Evolutionary conservation across 2,888 invertebrate genomes (phyloP).

Genomic region (Cosmorhoe ocellata): DNA sequence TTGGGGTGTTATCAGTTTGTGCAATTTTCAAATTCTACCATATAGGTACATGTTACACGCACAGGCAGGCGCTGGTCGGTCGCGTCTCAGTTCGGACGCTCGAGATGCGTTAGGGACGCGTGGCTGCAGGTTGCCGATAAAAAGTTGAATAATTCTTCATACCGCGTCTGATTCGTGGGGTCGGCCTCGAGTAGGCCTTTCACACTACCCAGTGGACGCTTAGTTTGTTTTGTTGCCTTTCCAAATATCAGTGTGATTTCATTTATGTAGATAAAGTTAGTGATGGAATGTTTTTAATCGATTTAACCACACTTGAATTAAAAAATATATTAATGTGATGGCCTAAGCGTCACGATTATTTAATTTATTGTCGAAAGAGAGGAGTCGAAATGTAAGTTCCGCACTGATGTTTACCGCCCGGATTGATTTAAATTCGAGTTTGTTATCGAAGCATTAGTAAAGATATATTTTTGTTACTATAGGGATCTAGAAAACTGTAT

Average conservation of each 20-base stretch:
- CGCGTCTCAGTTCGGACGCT: neutral
- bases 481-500: constrained; percentile 35
- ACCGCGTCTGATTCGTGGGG: constrained; percentile 13
- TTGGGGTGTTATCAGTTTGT: constrained; percentile 15
- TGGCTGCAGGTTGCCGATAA: constrained; percentile 5
- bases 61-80: neutral
- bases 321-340: constrained; percentile 27
- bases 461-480: constrained; percentile 40
- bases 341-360: constrained; percentile 21
- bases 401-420: constrained; percentile 29
- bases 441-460: constrained; percentile 32
- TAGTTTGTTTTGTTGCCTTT: constrained; percentile 79
- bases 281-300: constrained; percentile 73
- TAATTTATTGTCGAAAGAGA: constrained; percentile 36
- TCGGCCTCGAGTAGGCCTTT: constrained; percentile 14
- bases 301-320: constrained; percentile 44
- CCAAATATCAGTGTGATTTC: constrained; percentile 78
- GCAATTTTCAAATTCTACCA: constrained; percentile 12
- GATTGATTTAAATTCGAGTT: constrained; percentile 24
- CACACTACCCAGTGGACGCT: constrained; percentile 74
- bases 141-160: constrained; percentile 6
- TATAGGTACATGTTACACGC: neutral
- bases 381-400: constrained; percentile 27
- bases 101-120: constrained; percentile 3
- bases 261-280: constrained; percentile 68